Evolutionary conservation across 2,888 invertebrate genomes (phyloP).

Genomic region (Scaptomyza tumidula): DNA sequence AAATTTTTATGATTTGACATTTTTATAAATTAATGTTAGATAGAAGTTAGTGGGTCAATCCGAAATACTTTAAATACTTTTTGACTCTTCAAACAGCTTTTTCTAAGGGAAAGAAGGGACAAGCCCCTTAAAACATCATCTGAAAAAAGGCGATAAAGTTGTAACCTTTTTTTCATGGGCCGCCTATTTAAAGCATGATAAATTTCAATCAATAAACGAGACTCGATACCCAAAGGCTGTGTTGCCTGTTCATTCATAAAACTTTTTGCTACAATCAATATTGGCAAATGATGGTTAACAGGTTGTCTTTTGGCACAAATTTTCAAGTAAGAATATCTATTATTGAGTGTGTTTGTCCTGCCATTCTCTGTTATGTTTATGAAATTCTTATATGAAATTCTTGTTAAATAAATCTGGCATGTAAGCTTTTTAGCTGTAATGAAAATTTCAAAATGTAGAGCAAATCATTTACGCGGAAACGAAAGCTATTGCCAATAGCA

Average conservation of each 20-base stretch:
- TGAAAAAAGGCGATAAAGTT: not conserved
- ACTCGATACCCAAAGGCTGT: constrained; percentile 1
- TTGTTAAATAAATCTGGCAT: not conserved
- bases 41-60: constrained; percentile 16
- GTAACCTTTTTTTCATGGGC: constrained; percentile 7
- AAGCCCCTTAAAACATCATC: constrained; percentile 14
- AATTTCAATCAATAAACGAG: constrained; percentile 53
- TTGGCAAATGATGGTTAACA: constrained; percentile 38
- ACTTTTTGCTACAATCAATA: constrained; percentile 47
- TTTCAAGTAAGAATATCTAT: not conserved
- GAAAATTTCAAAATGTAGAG: no score
- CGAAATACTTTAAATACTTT: not conserved
- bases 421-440: not conserved
- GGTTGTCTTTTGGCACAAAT: constrained; percentile 24
- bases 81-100: constrained; percentile 20
- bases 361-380: not conserved
- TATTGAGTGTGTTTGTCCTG: not conserved
- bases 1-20: constrained; percentile 1
- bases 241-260: constrained; percentile 51
- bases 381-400: not conserved
- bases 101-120: not conserved
- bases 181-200: constrained; percentile 44
- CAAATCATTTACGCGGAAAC: constrained; percentile 4
- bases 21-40: constrained; percentile 11
- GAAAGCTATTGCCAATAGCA: constrained; percentile 7